These are phyloP conservation scores for Thaleichthys pacificus DNA, from an alignment of 2,797 vertebrate genomes.

Conservation along the genomic window DNA sequence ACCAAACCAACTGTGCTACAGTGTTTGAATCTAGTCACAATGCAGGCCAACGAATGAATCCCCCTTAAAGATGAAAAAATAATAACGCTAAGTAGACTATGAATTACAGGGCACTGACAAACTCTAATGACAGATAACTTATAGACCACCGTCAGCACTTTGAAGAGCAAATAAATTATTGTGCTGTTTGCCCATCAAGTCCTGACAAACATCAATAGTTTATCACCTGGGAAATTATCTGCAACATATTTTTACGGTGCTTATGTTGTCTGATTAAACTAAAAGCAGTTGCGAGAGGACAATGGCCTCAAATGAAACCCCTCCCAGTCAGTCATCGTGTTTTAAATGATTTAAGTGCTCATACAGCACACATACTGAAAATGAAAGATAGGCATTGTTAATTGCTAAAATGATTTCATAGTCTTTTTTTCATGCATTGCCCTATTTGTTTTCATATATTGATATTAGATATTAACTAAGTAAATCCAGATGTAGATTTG, in stretches of 20 bases:
- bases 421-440: neutral
- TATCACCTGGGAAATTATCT: conserved; percentile 69
- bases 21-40: conserved; percentile 5
- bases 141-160: conserved; percentile 59
- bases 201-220: conserved; percentile 72
- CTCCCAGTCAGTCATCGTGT: conserved; percentile 31
- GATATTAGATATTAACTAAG: neutral
- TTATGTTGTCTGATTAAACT: conserved; percentile 73
- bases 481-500: neutral
- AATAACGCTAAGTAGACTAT: conserved; percentile 53
- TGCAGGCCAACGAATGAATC: conserved; percentile 28
- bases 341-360: conserved; percentile 20
- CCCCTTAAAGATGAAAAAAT: conserved; percentile 49
- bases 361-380: neutral
- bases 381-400: neutral
- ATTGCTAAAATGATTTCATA: neutral
- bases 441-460: neutral
- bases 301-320: conserved; percentile 15
- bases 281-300: conserved; percentile 71
- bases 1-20: neutral
- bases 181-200: conserved; percentile 66
- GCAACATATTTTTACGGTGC: conserved; percentile 65
- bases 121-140: conserved; percentile 56
- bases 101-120: conserved; percentile 52
- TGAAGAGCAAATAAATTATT: conserved; percentile 63